Conservation (phyloP, 2,113 vertebrate genomes). For the Rhea pennata region DNA sequence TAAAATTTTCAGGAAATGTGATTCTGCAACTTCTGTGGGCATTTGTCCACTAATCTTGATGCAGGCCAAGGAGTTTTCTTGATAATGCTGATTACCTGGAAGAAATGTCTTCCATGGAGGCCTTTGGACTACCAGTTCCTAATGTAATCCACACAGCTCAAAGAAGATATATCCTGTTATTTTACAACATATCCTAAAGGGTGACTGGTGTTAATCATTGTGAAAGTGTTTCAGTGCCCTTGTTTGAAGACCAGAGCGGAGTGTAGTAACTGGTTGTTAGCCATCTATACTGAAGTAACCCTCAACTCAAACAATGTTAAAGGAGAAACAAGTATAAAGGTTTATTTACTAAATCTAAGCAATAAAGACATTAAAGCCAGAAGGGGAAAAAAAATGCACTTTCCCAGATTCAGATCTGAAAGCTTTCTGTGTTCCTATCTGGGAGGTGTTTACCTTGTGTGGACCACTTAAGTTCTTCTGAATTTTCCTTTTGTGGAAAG, state of each 20-base stretch:
- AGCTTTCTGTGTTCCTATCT: background rate
- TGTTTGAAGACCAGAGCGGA: background rate
- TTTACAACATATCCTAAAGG: background rate
- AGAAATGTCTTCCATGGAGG: background rate
- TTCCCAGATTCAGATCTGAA: background rate
- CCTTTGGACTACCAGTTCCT: background rate
- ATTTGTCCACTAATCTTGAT: background rate
- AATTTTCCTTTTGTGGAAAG: background rate
- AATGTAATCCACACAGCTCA: background rate
- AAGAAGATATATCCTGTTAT: background rate
- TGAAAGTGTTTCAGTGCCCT: background rate
- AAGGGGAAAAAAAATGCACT: too few species aligned
- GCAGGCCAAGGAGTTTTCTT: background rate
- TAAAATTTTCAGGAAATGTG: background rate
- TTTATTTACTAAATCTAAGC: background rate
- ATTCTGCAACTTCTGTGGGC: background rate
- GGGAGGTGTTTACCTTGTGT: background rate
- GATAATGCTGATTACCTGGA: background rate
- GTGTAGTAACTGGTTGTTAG: background rate
- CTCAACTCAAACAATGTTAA: background rate
- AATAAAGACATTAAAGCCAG: background rate
- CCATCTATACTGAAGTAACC: background rate
- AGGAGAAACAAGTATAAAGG: background rate
- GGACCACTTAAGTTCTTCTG: background rate
- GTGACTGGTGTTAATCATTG: accelerated